These are phyloP conservation scores for Sarcophaga peregrina DNA, from an alignment of 1,140 invertebrate genomes.

Conservation along the genomic window DNA sequence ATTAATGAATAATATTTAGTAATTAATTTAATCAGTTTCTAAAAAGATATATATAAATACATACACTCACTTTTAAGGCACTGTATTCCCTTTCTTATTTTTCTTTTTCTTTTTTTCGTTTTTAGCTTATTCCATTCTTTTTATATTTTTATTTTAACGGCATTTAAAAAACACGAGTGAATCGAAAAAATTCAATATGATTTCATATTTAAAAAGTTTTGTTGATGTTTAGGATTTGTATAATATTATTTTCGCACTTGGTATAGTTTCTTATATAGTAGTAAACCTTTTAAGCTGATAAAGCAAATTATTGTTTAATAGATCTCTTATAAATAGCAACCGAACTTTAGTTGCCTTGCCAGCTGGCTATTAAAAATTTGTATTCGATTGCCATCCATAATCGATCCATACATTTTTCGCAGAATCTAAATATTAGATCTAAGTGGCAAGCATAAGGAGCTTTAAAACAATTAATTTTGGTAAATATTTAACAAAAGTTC, in stretches of 20 bases:
- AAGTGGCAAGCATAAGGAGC: too few species aligned
- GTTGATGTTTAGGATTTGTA: conserved; percentile 12
- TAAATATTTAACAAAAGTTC: too few species aligned
- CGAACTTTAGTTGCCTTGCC: too few species aligned
- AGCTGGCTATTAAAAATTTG: too few species aligned
- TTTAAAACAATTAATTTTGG: too few species aligned
- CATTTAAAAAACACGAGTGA: background rate
- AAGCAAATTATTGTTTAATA: too few species aligned
- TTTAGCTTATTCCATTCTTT: background rate
- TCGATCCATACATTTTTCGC: too few species aligned
- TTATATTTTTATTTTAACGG: background rate
- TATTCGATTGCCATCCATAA: too few species aligned
- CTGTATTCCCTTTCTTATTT: conserved; percentile 6
- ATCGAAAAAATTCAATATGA: conserved; percentile 30
- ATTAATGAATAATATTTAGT: too few species aligned
- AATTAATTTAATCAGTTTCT: background rate
- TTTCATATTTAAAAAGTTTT: conserved; percentile 14
- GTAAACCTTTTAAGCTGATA: too few species aligned
- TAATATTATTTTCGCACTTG: conserved; percentile 14
- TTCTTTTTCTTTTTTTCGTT: background rate
- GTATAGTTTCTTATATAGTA: background rate
- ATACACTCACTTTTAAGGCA: conserved; percentile 34
- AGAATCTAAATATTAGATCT: too few species aligned
- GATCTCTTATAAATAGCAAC: too few species aligned
- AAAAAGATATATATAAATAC: background rate